Evolutionary conservation across 1,140 invertebrate species (phyloP).

Genomic region (Bombus waltoni): DNA sequence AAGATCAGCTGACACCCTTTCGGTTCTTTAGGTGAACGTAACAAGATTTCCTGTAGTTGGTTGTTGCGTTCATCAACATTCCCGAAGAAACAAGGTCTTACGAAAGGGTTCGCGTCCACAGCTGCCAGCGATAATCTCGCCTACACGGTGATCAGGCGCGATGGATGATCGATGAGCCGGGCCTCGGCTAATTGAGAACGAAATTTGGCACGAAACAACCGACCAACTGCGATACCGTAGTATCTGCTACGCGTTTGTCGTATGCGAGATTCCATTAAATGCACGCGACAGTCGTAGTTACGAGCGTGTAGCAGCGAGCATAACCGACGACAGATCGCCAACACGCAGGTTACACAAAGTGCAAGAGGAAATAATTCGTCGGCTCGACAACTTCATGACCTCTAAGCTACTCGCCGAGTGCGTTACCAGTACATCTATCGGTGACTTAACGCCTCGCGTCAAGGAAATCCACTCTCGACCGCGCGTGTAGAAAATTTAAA

Average conservation of each 20-base stretch:
- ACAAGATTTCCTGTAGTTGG: not conserved
- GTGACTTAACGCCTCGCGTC: slow-evolving; percentile 53
- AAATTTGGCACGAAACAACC: slow-evolving; percentile 62
- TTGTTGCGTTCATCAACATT: slow-evolving; percentile 10
- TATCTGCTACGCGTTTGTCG: slow-evolving; percentile 41
- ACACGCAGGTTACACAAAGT: slow-evolving; percentile 48
- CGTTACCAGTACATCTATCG: slow-evolving; percentile 58
- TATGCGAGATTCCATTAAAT: slow-evolving; percentile 47
- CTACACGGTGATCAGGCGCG: slow-evolving; percentile 22
- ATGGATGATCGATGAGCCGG: slow-evolving; percentile 43
- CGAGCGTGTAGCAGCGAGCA: slow-evolving; percentile 6
- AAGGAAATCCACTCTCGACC: slow-evolving; percentile 48
- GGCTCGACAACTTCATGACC: slow-evolving; percentile 62
- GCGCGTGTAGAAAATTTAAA: slow-evolving; percentile 29
- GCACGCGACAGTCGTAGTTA: not conserved
- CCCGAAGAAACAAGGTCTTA: not conserved
- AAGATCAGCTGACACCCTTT: not conserved
- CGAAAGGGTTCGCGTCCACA: not conserved
- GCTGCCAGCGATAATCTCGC: slow-evolving; percentile 3
- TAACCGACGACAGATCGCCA: slow-evolving; percentile 66
- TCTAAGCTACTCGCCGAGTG: slow-evolving; percentile 51
- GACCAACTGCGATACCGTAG: slow-evolving; percentile 32
- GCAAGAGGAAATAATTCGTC: slow-evolving; percentile 63
- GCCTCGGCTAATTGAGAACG: slow-evolving; percentile 49
- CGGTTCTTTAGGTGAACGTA: not conserved